phyloP scores from a whole-genome alignment of 2,888 invertebrate species.

The Nycteola revayana region DNA sequence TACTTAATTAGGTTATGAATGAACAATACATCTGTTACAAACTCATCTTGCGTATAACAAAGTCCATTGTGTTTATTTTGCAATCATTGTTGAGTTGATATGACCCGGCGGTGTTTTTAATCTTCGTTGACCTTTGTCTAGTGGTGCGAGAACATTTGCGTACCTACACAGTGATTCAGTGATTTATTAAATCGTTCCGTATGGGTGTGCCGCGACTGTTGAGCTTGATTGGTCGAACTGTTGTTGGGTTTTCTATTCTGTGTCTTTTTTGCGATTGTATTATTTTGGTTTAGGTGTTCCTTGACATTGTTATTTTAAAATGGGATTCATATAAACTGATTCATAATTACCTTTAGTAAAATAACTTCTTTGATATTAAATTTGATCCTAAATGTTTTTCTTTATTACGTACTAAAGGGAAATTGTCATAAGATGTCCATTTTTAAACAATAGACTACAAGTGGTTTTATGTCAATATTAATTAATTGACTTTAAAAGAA shows the following conservation, averaged over 20 bases:
- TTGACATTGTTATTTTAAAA: too few relatives aligned
- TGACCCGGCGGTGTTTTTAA: conserved; percentile 45
- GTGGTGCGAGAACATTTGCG: conserved; percentile 35
- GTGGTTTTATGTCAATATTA: too few relatives aligned
- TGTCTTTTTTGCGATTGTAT: too few relatives aligned
- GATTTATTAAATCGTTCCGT: conserved; percentile 35
- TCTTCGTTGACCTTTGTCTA: conserved; percentile 50
- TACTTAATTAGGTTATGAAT: conserved; percentile 29
- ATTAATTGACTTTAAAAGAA: too few relatives aligned
- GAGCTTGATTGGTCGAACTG: conserved; percentile 12
- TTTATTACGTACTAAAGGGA: too few relatives aligned
- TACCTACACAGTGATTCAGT: conserved; percentile 38
- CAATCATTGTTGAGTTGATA: conserved; percentile 40
- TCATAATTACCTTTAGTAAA: too few relatives aligned
- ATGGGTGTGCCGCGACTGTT: conserved; percentile 26
- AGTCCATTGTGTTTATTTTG: conserved; percentile 45
- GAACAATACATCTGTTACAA: conserved; percentile 35
- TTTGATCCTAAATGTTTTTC: too few relatives aligned
- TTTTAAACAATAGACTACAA: too few relatives aligned
- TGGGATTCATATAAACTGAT: too few relatives aligned
- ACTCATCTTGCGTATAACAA: conserved; percentile 39
- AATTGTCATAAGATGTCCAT: too few relatives aligned
- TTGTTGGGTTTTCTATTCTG: conserved; percentile 3
- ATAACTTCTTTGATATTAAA: too few relatives aligned
- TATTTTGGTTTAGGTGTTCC: too few relatives aligned